A percentile compares a stretch with the other conserved stretches of the same genome.
Evolutionary conservation across 2,113 vertebrate genomes (phyloP).

Genomic region (Gambusia holbrooki): DNA sequence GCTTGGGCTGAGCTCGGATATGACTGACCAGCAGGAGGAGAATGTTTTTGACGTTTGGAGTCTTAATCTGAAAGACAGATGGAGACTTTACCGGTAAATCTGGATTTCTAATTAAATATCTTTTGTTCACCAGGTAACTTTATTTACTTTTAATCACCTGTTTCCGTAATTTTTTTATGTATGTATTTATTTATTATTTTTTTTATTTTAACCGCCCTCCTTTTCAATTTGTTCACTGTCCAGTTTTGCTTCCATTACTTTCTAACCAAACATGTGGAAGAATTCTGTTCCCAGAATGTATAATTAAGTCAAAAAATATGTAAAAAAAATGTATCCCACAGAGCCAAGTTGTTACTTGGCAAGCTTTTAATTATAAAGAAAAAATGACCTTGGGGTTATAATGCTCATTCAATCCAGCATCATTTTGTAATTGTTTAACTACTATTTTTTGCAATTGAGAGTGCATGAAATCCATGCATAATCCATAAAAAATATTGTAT

Average conservation of each 20-base stretch:
- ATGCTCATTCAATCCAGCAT: slow-evolving; percentile 35
- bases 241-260: not conserved
- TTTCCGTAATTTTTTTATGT: not conserved
- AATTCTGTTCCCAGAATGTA: slow-evolving; percentile 49
- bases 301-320: slow-evolving; percentile 59
- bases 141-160: not conserved
- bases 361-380: slow-evolving; percentile 4
- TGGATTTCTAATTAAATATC: slow-evolving; percentile 1
- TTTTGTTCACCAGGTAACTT: not conserved
- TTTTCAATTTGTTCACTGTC: not conserved
- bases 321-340: slow-evolving; percentile 47
- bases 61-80: slow-evolving; percentile 82
- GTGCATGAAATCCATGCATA: not conserved
- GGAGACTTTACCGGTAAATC: slow-evolving; percentile 91
- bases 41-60: slow-evolving; percentile 83
- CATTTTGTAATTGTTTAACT: not conserved
- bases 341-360: slow-evolving; percentile 17
- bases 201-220: not conserved
- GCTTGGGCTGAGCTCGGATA: slow-evolving; percentile 77
- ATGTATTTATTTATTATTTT: not conserved
- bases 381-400: slow-evolving; percentile 11
- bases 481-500: not conserved
- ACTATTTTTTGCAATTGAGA: not conserved
- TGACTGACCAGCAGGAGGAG: slow-evolving; percentile 82
- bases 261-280: slow-evolving; percentile 20